phyloP scores from a whole-genome alignment of 2,888 invertebrate genomes.

The Neocrepidodera transversa region DNA sequence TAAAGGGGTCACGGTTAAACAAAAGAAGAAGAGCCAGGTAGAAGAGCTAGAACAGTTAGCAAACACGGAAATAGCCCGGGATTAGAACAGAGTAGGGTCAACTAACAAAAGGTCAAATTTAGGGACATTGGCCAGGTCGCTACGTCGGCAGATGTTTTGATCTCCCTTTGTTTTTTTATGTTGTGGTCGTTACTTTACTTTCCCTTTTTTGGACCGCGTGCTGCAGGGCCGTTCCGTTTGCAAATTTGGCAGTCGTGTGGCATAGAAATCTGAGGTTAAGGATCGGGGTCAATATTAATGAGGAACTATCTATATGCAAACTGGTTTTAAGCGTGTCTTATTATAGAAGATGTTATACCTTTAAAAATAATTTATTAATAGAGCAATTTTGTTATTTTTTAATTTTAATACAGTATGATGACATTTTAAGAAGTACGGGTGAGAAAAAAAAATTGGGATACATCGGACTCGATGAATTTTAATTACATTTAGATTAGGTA shows the following conservation, averaged over 20 bases:
- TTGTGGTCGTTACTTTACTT: slow-evolving; percentile 28
- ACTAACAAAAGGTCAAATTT: slow-evolving; percentile 54
- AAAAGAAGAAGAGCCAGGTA: slow-evolving; percentile 40
- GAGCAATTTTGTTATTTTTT: too few species aligned
- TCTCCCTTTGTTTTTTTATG: slow-evolving; percentile 31
- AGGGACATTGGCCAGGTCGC: slow-evolving; percentile 52
- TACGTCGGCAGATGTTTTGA: slow-evolving; percentile 32
- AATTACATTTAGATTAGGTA: too few species aligned
- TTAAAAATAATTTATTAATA: too few species aligned
- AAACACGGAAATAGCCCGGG: slow-evolving; percentile 43
- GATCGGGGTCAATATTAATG: slow-evolving; percentile 27
- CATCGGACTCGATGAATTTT: too few species aligned
- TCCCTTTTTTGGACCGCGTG: slow-evolving; percentile 16
- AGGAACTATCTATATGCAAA: slow-evolving; percentile 26
- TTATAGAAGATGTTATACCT: too few species aligned
- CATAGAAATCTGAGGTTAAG: slow-evolving; percentile 23
- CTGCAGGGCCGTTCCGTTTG: slow-evolving; percentile 16
- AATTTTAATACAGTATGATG: too few species aligned
- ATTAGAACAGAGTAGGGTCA: slow-evolving; percentile 40
- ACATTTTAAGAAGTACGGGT: too few species aligned
- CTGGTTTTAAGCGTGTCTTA: too few species aligned
- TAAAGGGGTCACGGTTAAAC: slow-evolving; percentile 40
- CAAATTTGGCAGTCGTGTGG: slow-evolving; percentile 29
- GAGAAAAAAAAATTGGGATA: too few species aligned
- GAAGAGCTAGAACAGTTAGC: slow-evolving; percentile 34